Percentiles rank a stretch among this genome's conserved stretches.
Evolutionary conservation across 2,888 invertebrate species (phyloP).

Genomic region (Trilocha varians): DNA sequence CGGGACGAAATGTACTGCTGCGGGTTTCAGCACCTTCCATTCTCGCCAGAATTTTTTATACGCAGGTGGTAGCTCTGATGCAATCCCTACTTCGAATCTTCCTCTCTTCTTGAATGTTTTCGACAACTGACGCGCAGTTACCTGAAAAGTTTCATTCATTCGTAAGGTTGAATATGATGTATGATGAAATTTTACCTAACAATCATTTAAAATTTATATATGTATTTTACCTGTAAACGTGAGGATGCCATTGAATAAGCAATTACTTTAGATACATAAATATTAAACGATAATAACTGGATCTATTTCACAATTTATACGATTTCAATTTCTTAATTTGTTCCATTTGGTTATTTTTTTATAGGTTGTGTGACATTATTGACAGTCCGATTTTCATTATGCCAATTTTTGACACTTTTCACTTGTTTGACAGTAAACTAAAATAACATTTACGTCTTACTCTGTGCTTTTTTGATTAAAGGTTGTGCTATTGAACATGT

Average conservation of each 20-base stretch:
- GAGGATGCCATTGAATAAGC: conserved; percentile 55
- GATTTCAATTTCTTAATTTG: too few relatives aligned
- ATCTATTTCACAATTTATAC: too few relatives aligned
- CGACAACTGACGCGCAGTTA: conserved; percentile 58
- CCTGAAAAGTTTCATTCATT: conserved; percentile 39
- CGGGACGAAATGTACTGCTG: conserved; percentile 80
- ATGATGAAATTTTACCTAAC: conserved; percentile 29
- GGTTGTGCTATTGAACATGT: too few relatives aligned
- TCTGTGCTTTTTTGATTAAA: too few relatives aligned
- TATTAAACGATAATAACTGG: too few relatives aligned
- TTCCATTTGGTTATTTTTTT: too few relatives aligned
- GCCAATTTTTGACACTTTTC: too few relatives aligned
- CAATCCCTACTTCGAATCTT: conserved; percentile 78
- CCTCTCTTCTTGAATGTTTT: conserved; percentile 65
- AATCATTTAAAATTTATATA: conserved; percentile 2
- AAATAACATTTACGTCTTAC: too few relatives aligned
- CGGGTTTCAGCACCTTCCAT: conserved; percentile 80
- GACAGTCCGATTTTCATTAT: too few relatives aligned
- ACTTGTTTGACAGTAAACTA: too few relatives aligned
- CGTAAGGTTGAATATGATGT: conserved; percentile 12
- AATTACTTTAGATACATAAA: conserved; percentile 24
- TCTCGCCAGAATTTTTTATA: conserved; percentile 91
- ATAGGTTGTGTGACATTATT: too few relatives aligned
- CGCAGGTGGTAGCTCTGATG: conserved; percentile 80
- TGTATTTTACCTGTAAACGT: conserved; percentile 41